Percentiles rank a stretch among this genome's conserved stretches.
Evolutionary conservation across 1,140 invertebrate species (phyloP).

Genomic region (Neuroterus valhalla): DNA sequence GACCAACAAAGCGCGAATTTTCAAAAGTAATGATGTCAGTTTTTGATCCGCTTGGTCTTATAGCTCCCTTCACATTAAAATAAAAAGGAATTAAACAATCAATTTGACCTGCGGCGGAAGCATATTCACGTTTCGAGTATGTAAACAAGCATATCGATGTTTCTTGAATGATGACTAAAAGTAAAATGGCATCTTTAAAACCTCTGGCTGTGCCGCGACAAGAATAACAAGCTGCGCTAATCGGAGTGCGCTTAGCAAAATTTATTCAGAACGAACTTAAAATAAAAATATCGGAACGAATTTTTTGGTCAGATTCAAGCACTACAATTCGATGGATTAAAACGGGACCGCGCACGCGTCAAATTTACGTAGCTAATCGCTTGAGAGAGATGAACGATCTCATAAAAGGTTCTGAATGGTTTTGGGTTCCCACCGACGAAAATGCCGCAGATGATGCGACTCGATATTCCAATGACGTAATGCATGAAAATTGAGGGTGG

Average conservation of each 20-base stretch:
- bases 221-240: conserved; percentile 63
- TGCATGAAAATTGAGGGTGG: too few relatives aligned
- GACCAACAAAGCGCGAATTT: too few relatives aligned
- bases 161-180: conserved; percentile 42
- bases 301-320: conserved; percentile 62
- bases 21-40: conserved; percentile 60
- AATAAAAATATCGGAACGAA: not conserved
- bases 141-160: not conserved
- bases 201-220: conserved; percentile 58
- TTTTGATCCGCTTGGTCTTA: conserved; percentile 66
- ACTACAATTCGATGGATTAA: conserved; percentile 60
- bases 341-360: conserved; percentile 46
- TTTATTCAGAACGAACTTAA: conserved; percentile 51
- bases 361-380: too few relatives aligned
- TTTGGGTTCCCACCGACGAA: too few relatives aligned
- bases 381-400: conserved; percentile 62
- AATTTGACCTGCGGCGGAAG: conserved; percentile 60
- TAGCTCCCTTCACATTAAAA: conserved; percentile 63
- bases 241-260: conserved; percentile 54
- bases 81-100: conserved; percentile 67
- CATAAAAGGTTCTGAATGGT: too few relatives aligned
- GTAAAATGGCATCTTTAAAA: conserved; percentile 59
- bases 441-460: too few relatives aligned
- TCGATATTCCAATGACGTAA: too few relatives aligned
- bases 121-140: conserved; percentile 44